Conservation (phyloP, 2,113 vertebrate species). For the Spea bombifrons region DNA sequence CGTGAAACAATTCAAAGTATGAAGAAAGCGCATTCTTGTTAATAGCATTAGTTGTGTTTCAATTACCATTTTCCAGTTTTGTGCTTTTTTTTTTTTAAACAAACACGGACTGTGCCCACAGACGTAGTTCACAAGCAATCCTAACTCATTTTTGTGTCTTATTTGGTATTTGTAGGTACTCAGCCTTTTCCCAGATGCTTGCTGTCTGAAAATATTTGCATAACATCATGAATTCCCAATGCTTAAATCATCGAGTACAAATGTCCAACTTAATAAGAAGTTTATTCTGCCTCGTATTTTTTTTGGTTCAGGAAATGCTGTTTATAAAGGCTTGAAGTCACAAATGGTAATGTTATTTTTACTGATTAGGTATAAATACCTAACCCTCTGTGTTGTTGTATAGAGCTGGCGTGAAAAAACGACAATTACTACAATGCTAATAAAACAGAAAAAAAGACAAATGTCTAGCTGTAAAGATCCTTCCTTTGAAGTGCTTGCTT, state of each 20-base stretch:
- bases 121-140: neutral
- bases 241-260: neutral
- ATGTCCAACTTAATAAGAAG: constrained; percentile 5
- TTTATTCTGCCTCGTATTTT: no score
- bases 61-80: neutral
- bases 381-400: neutral
- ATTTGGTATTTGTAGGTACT: neutral
- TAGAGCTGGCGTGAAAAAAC: neutral
- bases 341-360: neutral
- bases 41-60: neutral
- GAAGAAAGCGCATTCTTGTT: neutral
- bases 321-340: neutral
- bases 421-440: neutral
- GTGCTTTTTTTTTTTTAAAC: neutral
- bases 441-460: neutral
- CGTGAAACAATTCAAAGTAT: neutral
- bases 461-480: neutral
- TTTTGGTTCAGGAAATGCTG: neutral
- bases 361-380: neutral
- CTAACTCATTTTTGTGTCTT: neutral
- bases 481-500: neutral
- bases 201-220: constrained; percentile 24
- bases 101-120: neutral
- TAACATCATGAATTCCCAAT: constrained; percentile 11
- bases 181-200: constrained; percentile 1